phyloP scores from a whole-genome alignment of 2,888 invertebrate species.

The Euclidia mi region DNA sequence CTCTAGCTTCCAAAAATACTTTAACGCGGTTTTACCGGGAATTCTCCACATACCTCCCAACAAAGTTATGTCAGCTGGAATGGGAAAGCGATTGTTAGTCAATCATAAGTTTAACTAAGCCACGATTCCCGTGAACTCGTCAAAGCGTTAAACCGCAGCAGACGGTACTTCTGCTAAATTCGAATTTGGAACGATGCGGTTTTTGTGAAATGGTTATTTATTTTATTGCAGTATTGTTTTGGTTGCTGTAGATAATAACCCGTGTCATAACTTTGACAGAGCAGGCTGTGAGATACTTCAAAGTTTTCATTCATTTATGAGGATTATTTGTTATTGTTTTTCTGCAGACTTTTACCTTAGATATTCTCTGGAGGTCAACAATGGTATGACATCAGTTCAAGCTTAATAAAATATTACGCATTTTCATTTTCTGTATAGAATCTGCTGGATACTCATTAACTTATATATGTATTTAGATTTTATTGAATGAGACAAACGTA shows the following conservation, averaged over 20 bases:
- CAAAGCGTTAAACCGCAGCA: slow-evolving; percentile 20
- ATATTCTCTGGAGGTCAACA: too few species aligned
- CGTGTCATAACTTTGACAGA: too few species aligned
- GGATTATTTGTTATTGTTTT: neutral
- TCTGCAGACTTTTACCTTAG: too few species aligned
- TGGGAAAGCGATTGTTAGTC: slow-evolving; percentile 30
- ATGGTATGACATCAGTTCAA: too few species aligned
- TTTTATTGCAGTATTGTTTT: neutral
- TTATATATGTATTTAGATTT: too few species aligned
- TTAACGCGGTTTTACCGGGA: slow-evolving; percentile 7
- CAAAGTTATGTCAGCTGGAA: slow-evolving; percentile 30
- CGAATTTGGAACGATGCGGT: slow-evolving; percentile 10
- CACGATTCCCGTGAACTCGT: slow-evolving; percentile 22
- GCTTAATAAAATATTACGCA: too few species aligned
- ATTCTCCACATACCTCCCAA: slow-evolving; percentile 16
- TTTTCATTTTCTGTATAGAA: too few species aligned
- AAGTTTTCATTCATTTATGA: neutral
- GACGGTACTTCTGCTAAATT: slow-evolving; percentile 9
- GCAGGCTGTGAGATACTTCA: neutral
- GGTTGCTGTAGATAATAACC: too few species aligned
- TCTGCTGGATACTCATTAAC: too few species aligned
- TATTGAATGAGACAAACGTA: too few species aligned
- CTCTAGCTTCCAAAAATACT: slow-evolving; percentile 4
- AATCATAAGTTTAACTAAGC: slow-evolving; percentile 40
- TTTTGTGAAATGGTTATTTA: slow-evolving; percentile 2